Evolutionary conservation across 1,140 invertebrate genomes (phyloP), one percentile per base, ranked within the genome.

Genomic region (Zaprionus camerounensis): DNA sequence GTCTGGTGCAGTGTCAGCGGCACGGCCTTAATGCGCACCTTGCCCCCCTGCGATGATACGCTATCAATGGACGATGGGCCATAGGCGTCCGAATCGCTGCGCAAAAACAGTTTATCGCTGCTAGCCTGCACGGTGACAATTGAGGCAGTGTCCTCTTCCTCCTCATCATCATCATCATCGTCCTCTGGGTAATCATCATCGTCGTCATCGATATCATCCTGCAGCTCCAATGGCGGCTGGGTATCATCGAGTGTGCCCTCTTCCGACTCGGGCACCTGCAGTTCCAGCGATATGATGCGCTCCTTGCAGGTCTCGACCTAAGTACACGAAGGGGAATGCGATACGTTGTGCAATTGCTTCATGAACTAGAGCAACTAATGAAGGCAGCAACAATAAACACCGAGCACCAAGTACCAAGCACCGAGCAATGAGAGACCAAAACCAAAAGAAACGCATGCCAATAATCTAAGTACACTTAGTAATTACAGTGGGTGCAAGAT

Each of bases 271-370:
- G 92, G 92, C 76, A 92, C 92, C 71, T 93, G 91, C 85, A 98
- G 92, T 92, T 97, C 97, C 91, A 98, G 93, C 51, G 97, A 97
- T 91, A 97, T 97, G 80, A 97, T 97, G 93, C 97, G 97, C 93
- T 97, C 96, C 93, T 96, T 95, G 59, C 96, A 95, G 53, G 96
- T 97, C 94, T 98, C 97, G 84, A 97, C 96, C 97, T 98, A 92
- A 80, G 78, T 76, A 90, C 66, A 90, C 79, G 77, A 55, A 82
- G 71, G 63, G 77, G 80, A 83, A 83, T 67, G 62, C 76, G 76
- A 87, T 78, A 79, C 59, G 78, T 91, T 90, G 79, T 90, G 87
- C 82, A 82, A 76, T 91, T 65, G 68, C 24, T 80, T 85, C 41
- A 46, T 86, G 71, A 63, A 78, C 74, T 79, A 90, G 31, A 73